A percentile compares a stretch with the other conserved stretches of the same genome.
Evolutionary conservation across 2,797 vertebrate genomes (phyloP).

Genomic region (Mormyrus proboscirostris): DNA sequence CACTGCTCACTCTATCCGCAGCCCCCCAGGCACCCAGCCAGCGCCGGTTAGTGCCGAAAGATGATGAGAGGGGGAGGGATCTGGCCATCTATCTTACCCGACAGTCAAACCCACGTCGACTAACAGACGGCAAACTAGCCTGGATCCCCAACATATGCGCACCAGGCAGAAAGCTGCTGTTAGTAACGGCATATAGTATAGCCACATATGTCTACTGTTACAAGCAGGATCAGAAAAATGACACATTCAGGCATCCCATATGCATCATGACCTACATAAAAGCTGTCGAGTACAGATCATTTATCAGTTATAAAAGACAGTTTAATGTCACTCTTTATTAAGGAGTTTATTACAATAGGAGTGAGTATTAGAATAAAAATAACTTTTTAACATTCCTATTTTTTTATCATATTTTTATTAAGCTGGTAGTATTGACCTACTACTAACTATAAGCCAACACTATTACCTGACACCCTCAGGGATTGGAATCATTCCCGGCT

Average conservation of each 20-base stretch:
- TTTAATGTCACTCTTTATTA: conserved; percentile 8
- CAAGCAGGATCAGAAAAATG: neutral
- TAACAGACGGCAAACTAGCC: neutral
- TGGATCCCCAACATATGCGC: neutral
- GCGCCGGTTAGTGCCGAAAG: neutral
- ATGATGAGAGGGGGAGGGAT: neutral
- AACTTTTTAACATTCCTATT: neutral
- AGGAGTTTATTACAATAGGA: neutral
- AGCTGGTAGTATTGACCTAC: neutral
- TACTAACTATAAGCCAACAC: neutral
- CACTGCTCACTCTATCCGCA: neutral
- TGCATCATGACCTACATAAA: conserved; percentile 2
- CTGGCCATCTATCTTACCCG: neutral
- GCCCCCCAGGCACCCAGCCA: neutral
- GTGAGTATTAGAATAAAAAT: neutral
- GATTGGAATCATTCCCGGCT: neutral
- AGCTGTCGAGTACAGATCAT: neutral
- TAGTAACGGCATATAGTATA: neutral
- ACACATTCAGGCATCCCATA: neutral
- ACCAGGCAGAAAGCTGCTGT: neutral
- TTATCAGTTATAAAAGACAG: neutral
- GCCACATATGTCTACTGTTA: neutral
- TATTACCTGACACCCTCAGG: neutral
- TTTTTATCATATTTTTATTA: neutral
- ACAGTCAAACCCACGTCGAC: neutral